phyloP scores from a whole-genome alignment of 2,113 vertebrate species.

The Oncorhynchus clarkii region DNA sequence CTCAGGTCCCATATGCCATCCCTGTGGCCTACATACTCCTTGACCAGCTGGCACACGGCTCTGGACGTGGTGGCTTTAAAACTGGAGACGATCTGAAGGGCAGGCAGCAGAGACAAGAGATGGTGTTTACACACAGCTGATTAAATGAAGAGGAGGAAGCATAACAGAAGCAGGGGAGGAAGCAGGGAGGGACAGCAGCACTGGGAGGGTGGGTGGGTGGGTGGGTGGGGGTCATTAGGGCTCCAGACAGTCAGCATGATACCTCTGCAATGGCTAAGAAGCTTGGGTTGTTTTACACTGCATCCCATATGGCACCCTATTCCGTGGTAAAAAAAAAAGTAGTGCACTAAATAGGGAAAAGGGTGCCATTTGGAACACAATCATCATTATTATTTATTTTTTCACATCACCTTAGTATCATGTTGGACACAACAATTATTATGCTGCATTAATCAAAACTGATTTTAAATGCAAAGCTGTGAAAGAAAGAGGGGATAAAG shows the following conservation, averaged over 20 bases:
- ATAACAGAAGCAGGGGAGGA: background rate
- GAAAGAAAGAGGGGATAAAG: conserved; percentile 1
- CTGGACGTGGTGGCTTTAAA: conserved; percentile 97
- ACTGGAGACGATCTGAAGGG: conserved; percentile 92
- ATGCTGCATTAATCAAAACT: conserved; percentile 14
- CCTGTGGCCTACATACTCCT: conserved; percentile 93
- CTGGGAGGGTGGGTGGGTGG: background rate
- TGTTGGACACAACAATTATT: background rate
- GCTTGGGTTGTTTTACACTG: background rate
- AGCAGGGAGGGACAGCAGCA: background rate
- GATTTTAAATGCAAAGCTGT: conserved; percentile 31
- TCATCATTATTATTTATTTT: background rate
- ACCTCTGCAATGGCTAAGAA: background rate
- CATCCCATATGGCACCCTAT: no score
- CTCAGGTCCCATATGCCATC: conserved; percentile 98
- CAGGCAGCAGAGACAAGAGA: background rate
- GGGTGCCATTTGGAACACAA: background rate
- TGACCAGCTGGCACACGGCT: conserved; percentile 93
- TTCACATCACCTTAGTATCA: conserved; percentile 10
- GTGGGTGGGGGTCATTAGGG: background rate
- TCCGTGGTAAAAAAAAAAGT: no score
- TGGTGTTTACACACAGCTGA: background rate
- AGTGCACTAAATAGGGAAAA: no score
- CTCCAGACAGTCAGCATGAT: background rate
- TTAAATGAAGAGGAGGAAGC: background rate